Evolutionary conservation across 2,797 vertebrate genomes (phyloP), one percentile per base, ranked within the genome.

Genomic region (Neomorphus geoffroyi): DNA sequence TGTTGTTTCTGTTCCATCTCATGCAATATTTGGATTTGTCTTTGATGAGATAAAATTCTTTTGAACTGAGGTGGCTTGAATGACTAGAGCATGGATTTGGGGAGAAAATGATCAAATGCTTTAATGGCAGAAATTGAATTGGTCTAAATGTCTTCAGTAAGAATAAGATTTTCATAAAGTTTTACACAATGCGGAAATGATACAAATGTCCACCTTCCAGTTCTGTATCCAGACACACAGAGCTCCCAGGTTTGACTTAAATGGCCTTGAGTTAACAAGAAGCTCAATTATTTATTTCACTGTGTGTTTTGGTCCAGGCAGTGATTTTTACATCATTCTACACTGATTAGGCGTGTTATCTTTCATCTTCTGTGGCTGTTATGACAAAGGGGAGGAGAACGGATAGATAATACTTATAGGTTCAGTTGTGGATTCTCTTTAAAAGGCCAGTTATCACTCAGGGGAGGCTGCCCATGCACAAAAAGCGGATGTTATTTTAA

Each of bases 301-400:
- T 0, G 16, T 2, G 8, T 72, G 64, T 92, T 96, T 94, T 80
- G 72, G 73, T 18, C 13, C 69, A 83, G 61, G 58, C 95, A 97
- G 96, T 79, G 97, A 97, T 98, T 98, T 98, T 97, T 96, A 94
- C 95, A 88, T 97, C 90, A 73, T 96, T 97, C 96, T 97, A 92
- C 92, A 93, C 86, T 90, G 94, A 87, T 95, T 95, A 97, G 96
- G 94, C 94, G 90, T 94, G 92, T 97, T 97, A 94, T 96, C 79
- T 86, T 96, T 97, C 96, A 97, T 98, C 97, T 98, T 97, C 75
- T 92, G 74, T 92, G 84, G 92, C 87, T 96, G 88, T 96, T 48
- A 51, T 60, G 79, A 96, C 94, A 95, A 71, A 35, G 57, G 28
- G 43, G 88, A 87, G 77, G 79, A 87, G 70, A 73, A 86, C 60